phyloP scores from a whole-genome alignment of 2,797 vertebrate species.

The Cetoscarus ocellatus region DNA sequence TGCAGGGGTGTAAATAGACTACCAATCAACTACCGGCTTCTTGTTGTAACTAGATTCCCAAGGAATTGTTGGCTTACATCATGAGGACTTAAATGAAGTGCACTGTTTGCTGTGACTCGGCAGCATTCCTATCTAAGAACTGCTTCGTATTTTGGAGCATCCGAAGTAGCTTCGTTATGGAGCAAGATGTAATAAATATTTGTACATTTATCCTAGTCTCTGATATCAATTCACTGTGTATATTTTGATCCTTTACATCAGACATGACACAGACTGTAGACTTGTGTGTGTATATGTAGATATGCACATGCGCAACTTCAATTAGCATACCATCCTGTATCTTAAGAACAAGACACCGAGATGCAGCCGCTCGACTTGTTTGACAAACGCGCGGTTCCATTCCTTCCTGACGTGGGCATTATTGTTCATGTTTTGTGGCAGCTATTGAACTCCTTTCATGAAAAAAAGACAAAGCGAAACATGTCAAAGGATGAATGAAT shows the following conservation, averaged over 20 bases:
- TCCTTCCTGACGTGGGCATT: conserved; percentile 91
- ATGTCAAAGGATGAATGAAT: conserved; percentile 95
- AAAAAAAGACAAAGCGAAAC: conserved; percentile 88
- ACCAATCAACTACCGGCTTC: conserved; percentile 84
- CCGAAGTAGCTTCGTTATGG: conserved; percentile 95
- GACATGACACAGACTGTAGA: conserved; percentile 84
- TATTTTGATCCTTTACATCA: conserved; percentile 83
- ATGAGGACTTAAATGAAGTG: conserved; percentile 87
- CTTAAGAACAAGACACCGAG: conserved; percentile 71
- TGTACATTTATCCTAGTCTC: conserved; percentile 81
- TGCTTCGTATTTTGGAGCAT: conserved; percentile 98
- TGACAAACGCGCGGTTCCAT: conserved; percentile 84
- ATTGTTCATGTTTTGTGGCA: conserved; percentile 92
- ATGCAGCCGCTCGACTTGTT: conserved; percentile 73
- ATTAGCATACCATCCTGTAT: conserved; percentile 79
- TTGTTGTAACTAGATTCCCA: conserved; percentile 88
- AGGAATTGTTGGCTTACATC: conserved; percentile 85
- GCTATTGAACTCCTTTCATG: conserved; percentile 88
- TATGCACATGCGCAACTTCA: conserved; percentile 81
- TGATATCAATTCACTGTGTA: conserved; percentile 85
- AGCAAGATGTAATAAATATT: conserved; percentile 91
- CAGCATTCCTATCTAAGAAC: conserved; percentile 81
- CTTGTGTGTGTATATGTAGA: conserved; percentile 81
- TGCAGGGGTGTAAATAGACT: conserved; percentile 74
- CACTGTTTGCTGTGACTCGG: conserved; percentile 91